Evolutionary conservation across 64 coral and sea anemone genomes (phyloP), one percentile per base, ranked within the genome.

Genomic region (Montipora capricornis): DNA sequence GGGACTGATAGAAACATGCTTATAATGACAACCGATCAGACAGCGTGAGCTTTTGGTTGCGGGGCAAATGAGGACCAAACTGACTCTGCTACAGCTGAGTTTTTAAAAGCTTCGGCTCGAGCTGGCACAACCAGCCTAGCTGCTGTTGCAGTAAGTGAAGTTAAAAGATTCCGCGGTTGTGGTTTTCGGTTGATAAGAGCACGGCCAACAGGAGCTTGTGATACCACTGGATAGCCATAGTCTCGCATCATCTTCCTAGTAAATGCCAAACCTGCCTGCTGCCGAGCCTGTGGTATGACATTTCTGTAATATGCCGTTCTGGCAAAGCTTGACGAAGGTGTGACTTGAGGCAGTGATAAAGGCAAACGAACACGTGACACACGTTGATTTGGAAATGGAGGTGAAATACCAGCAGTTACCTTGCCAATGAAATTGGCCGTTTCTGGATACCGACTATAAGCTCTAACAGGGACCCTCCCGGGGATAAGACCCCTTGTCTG

Each of bases 401-500:
- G 19, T 1, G 47, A 14, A 73, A 86, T 86, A 13, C 14, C 37
- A 49, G 7, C 82, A 68, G 62, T 20, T 3, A 49, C 66, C 9
- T 73, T 15, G 2, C 82, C 82, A 50, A 29, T 60, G 1, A 73
- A 48, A 71, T 48, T 71, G 3, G 17, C n/a, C 5, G 3, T 16
- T 17, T 44, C 15, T 14, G 82, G 82, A 71, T 86, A 86, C 19
- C 82, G 82, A 86, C 17, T 49, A 11, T 86, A 86, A 3, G 62
- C 37, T 7, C 46, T 78, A 16, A 22, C 5, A 68, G 82, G 66
- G 17, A 71, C 82, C 44, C 82, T 70, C 17, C 44, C 82, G 8
- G 82, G 82, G 45, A 86, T 86, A 47, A 86, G 82, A 71, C 62
- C 82, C 17, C 82, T 86, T 20, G 66, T 50, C 20, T 86, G 82